Base-by-base conservation (phyloP, 2,797 vertebrate genomes). In the Limnodromus scolopaceus region DNA sequence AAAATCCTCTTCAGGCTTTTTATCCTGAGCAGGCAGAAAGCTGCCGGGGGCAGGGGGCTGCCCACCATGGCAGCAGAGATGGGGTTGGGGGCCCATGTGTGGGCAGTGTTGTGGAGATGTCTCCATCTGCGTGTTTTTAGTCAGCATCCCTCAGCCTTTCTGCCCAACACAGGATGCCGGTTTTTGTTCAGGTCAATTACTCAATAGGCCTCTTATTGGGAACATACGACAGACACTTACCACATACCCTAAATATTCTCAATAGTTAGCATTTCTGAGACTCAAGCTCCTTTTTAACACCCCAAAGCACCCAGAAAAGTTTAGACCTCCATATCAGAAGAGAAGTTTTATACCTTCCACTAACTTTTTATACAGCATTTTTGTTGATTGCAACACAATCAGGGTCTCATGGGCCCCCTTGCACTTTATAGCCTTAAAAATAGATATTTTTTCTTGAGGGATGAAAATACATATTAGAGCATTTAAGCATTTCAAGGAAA, bases 241-340 rank as follows among this genome's bases (percentile, higher is more conserved):
- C 78, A 80, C 68, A 92, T 89, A 57, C 11, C 68, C 78, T 85
- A 92, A 92, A 91, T 91, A 91, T 93, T 91, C 84, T 77, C 24
- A 2, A 41, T 48, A 68, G 66, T 32, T 78, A 68, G 19, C 75
- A 51, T 91, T 96, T 92, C 83, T 84, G 63, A 74, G 60, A 70
- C 64, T 91, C 83, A 23, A 48, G 22, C 19, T 92, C 49, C 81
- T 94, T 96, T 93, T 93, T 96, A 92, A 94, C 64, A 80, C 48
- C 51, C 23, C 71, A 87, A 53, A 91, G 38, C 78, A 64, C 75
- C 60, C 64, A 61, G 34, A 36, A 94, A 90, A 85, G 9, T 13
- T 91, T 74, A 92, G 75, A 68, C 84, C 75, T 92, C 78, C 78
- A 6, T 54, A 85, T 81, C 20, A 9, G 88, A 94, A 94, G 55